phyloP scores from a whole-genome alignment of 2,113 vertebrate genomes.

The Phyllostomus discolor region DNA sequence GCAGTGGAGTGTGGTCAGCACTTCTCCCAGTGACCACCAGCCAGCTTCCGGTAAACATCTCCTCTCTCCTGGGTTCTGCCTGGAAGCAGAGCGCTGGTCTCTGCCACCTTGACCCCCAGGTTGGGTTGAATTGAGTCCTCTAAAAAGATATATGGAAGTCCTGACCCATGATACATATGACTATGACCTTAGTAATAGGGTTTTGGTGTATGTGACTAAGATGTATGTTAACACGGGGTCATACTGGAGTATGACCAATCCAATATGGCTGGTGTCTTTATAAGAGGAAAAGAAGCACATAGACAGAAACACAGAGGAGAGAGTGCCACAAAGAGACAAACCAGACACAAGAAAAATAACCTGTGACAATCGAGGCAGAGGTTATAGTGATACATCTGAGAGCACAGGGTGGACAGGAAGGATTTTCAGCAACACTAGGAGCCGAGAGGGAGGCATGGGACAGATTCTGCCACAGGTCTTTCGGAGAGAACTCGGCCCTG shows the following conservation, averaged over 20 bases:
- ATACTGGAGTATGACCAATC: not conserved
- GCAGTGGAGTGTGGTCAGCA: not conserved
- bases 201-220: not conserved
- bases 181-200: not conserved
- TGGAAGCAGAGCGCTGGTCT: not conserved
- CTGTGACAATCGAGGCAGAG: not conserved
- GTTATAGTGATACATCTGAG: accelerated
- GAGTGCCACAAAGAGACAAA: not conserved
- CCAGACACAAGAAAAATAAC: not conserved
- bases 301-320: not conserved
- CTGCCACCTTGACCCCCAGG: not conserved
- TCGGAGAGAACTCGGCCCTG: not conserved
- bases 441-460: no score
- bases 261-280: not conserved
- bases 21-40: not conserved
- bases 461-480: not conserved
- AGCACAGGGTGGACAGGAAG: not conserved
- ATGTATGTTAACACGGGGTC: not conserved
- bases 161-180: not conserved
- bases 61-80: not conserved
- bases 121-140: not conserved
- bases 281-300: not conserved
- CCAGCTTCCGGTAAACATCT: not conserved
- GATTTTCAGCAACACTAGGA: not conserved
- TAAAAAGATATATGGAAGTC: not conserved